phyloP scores from a whole-genome alignment of 2,888 invertebrate genomes.

The Drosophila pseudotalamancana region DNA sequence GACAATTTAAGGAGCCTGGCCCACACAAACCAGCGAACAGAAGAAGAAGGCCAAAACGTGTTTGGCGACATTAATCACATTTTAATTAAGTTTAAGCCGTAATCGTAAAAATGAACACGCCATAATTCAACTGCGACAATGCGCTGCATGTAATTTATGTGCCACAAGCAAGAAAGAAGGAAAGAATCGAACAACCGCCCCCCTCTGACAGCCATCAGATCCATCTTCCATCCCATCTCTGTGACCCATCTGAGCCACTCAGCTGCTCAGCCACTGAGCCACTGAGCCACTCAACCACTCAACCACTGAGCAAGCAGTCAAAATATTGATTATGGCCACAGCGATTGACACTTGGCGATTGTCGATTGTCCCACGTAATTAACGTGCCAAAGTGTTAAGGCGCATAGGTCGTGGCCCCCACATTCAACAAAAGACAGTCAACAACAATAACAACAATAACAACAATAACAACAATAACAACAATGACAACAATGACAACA shows the following conservation, averaged over 20 bases:
- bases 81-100: conserved; percentile 78
- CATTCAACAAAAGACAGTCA: conserved; percentile 11
- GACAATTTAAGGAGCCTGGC: conserved; percentile 70
- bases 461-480: conserved; percentile 4
- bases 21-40: too few relatives aligned
- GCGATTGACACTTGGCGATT: conserved; percentile 76
- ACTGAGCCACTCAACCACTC: background rate
- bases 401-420: conserved; percentile 52
- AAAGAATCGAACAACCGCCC: conserved; percentile 28
- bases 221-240: background rate
- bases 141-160: conserved; percentile 77
- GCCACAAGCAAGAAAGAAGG: conserved; percentile 39
- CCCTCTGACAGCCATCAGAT: background rate
- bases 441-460: conserved; percentile 1
- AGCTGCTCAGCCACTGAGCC: too few relatives aligned
- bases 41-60: conserved; percentile 11
- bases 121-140: conserved; percentile 78
- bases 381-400: conserved; percentile 78
- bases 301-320: conserved; percentile 58
- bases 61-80: conserved; percentile 72
- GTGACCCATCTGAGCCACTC: background rate
- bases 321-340: conserved; percentile 73
- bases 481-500: conserved; percentile 5
- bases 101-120: conserved; percentile 78
- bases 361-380: conserved; percentile 73